A percentile compares a stretch with the other conserved stretches of the same genome.
phyloP scores from a whole-genome alignment of 2,797 vertebrate genomes.

The Coregonus sp. region DNA sequence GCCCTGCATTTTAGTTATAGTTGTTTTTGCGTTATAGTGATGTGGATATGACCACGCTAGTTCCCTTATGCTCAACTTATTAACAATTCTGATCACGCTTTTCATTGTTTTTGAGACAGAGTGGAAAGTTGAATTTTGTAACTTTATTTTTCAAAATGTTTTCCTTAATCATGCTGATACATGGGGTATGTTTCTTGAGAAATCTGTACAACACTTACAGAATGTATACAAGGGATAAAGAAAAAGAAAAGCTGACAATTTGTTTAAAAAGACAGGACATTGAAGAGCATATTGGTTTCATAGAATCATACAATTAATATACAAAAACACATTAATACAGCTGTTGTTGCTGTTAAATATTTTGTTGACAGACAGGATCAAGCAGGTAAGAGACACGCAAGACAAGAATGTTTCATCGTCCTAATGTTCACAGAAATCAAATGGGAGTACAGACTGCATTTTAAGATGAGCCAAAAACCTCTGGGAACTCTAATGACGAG shows the following conservation, averaged over 20 bases:
- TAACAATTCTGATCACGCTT: neutral
- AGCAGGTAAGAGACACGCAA: neutral
- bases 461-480: neutral
- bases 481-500: neutral
- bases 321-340: neutral
- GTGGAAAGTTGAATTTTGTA: neutral
- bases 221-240: neutral
- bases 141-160: neutral
- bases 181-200: neutral
- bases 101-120: neutral
- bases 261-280: neutral
- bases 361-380: neutral
- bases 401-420: neutral
- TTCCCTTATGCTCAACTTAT: neutral
- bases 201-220: neutral
- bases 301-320: neutral
- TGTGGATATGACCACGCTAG: neutral
- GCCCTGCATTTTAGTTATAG: no score
- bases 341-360: neutral
- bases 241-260: neutral
- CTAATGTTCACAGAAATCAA: neutral
- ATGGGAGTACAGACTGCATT: neutral
- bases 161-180: neutral
- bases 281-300: neutral
- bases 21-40: no score